Percentiles rank a stretch among this genome's conserved stretches.
Conservation (phyloP, 1,140 invertebrate genomes). For the Tenebrio molitor region DNA sequence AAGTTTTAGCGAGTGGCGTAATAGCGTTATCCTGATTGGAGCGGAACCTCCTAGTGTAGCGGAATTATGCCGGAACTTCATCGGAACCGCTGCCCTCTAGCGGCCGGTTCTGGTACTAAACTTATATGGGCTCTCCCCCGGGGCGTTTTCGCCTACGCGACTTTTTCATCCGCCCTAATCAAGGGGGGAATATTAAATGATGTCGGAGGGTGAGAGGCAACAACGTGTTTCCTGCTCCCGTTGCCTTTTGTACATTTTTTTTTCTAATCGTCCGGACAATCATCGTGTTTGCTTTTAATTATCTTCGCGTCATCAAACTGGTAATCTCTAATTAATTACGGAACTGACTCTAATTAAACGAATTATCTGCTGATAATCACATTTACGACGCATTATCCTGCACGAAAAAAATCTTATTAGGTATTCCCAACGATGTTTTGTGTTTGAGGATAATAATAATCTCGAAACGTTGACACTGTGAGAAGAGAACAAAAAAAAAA, state of each 20-base stretch:
- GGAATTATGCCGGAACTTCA: slow-evolving; percentile 35
- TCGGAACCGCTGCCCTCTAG: slow-evolving; percentile 33
- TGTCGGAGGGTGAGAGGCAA: background rate
- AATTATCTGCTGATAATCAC: background rate
- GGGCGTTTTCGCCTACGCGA: slow-evolving; percentile 4
- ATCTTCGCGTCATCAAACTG: background rate
- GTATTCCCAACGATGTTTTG: no score
- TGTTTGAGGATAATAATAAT: no score
- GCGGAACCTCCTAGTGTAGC: slow-evolving; percentile 29
- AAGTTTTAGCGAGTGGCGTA: slow-evolving; percentile 33
- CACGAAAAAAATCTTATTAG: no score
- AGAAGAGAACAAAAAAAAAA: no score
- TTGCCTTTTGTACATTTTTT: background rate
- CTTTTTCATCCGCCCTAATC: slow-evolving; percentile 12
- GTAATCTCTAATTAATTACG: background rate
- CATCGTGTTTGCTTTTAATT: slow-evolving; percentile 12
- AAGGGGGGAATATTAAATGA: slow-evolving; percentile 18
- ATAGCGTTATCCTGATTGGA: slow-evolving; percentile 40
- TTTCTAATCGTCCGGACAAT: background rate
- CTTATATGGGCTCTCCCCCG: slow-evolving; percentile 11
- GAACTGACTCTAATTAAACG: background rate
- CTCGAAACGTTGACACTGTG: no score
- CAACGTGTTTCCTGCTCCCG: background rate
- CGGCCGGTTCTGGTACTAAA: slow-evolving; percentile 25
- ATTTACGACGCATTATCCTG: background rate